Conservation (phyloP, 2,797 vertebrate genomes). For the Uromys caudimaculatus region DNA sequence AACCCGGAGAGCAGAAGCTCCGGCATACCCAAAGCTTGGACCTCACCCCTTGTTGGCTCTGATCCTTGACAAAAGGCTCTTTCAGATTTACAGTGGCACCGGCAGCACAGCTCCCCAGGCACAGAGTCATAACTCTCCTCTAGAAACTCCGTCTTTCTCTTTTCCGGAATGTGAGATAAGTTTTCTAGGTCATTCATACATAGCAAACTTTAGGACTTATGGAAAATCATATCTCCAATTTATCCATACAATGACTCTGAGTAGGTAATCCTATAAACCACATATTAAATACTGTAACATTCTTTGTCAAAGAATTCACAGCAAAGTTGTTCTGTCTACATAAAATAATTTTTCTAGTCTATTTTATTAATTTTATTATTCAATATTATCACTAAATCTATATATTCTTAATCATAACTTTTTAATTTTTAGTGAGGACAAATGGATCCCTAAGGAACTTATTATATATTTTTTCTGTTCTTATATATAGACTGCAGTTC, state of each 20-base stretch:
- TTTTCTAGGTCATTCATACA: slow-evolving; percentile 11
- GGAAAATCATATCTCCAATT: neutral
- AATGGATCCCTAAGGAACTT: neutral
- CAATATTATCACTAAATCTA: neutral
- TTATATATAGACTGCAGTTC: neutral
- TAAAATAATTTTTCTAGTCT: neutral
- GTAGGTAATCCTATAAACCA: slow-evolving; percentile 3
- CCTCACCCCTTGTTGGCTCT: slow-evolving; percentile 55
- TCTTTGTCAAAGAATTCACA: slow-evolving; percentile 11
- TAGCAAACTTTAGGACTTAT: neutral
- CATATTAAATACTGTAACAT: neutral
- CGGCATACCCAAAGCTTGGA: slow-evolving; percentile 61
- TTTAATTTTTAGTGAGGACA: neutral
- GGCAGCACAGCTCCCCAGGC: slow-evolving; percentile 65
- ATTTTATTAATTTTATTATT: neutral
- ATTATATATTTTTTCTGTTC: neutral
- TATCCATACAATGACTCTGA: neutral
- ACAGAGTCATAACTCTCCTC: slow-evolving; percentile 55
- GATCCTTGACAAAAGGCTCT: slow-evolving; percentile 72
- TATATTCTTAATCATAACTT: neutral
- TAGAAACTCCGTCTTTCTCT: slow-evolving; percentile 35
- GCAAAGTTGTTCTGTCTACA: neutral
- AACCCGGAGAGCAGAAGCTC: slow-evolving; percentile 29
- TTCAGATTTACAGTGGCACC: slow-evolving; percentile 79
- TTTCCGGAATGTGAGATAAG: slow-evolving; percentile 1